These are phyloP conservation scores for Sarcoramphus papa DNA, from an alignment of 2,797 vertebrate genomes.

Conservation along the genomic window DNA sequence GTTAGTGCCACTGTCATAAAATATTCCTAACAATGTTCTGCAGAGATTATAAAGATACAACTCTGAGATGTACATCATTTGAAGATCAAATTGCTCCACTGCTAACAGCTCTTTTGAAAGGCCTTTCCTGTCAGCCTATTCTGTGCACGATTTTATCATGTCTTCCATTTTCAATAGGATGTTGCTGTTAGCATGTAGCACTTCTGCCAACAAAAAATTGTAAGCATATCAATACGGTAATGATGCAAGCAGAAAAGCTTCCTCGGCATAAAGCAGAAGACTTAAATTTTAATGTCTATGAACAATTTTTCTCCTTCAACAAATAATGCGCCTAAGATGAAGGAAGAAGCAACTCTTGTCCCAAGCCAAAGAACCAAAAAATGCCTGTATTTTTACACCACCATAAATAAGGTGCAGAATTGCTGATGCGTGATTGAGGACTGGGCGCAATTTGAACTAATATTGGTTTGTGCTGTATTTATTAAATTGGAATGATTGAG, in stretches of 20 bases:
- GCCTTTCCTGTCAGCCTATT: neutral
- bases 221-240: neutral
- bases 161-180: conserved; percentile 10
- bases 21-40: neutral
- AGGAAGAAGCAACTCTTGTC: neutral
- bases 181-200: neutral
- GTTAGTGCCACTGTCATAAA: neutral
- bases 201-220: neutral
- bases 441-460: neutral
- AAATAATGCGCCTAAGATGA: neutral
- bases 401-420: neutral
- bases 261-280: neutral
- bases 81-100: neutral
- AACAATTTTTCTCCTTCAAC: neutral
- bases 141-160: neutral
- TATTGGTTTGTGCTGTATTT: neutral
- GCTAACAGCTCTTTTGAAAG: conserved; percentile 25
- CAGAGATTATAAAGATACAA: neutral
- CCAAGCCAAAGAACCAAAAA: neutral
- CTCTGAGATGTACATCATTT: neutral
- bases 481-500: neutral
- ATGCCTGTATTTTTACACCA: neutral
- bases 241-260: neutral
- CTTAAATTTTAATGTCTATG: neutral
- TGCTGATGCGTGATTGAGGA: neutral